phyloP scores from a whole-genome alignment of 1,140 invertebrate genomes.

The Goniozus legneri region DNA sequence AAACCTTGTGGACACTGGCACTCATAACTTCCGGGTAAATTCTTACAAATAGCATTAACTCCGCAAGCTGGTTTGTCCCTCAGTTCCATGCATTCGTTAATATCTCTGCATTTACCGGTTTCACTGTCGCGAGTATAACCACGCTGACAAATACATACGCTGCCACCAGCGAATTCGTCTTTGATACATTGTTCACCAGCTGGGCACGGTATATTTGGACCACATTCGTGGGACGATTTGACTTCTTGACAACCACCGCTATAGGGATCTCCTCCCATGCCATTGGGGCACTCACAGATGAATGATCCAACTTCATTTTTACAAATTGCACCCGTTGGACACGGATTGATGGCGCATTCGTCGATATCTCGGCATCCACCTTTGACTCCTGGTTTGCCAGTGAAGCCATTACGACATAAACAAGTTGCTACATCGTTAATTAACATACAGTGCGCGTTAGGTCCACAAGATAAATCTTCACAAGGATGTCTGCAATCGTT shows the following conservation, averaged over 20 bases:
- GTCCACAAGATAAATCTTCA: slow-evolving; percentile 77
- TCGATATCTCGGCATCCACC: slow-evolving; percentile 83
- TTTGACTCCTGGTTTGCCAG: slow-evolving; percentile 63
- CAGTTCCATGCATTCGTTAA: slow-evolving; percentile 80
- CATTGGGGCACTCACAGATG: slow-evolving; percentile 82
- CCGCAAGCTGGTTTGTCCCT: slow-evolving; percentile 75
- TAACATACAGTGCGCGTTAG: slow-evolving; percentile 86
- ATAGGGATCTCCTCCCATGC: slow-evolving; percentile 66
- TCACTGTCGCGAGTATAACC: slow-evolving; percentile 73
- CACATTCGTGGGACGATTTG: slow-evolving; percentile 64
- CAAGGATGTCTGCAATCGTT: slow-evolving; percentile 92
- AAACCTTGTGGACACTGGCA: slow-evolving; percentile 84
- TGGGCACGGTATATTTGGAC: slow-evolving; percentile 72
- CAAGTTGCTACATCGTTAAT: slow-evolving; percentile 80
- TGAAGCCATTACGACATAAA: slow-evolving; percentile 74
- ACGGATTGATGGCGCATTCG: slow-evolving; percentile 76
- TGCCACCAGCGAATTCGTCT: slow-evolving; percentile 67
- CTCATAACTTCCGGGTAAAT: slow-evolving; percentile 90
- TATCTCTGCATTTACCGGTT: slow-evolving; percentile 75
- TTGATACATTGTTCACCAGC: slow-evolving; percentile 78
- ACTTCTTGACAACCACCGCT: slow-evolving; percentile 67
- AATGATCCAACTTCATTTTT: slow-evolving; percentile 83
- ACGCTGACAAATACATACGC: slow-evolving; percentile 83
- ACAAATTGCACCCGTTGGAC: slow-evolving; percentile 78
- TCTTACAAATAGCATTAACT: slow-evolving; percentile 84